Base-by-base conservation (phyloP, 2,888 invertebrate species). In the Agriopis leucophaearia region DNA sequence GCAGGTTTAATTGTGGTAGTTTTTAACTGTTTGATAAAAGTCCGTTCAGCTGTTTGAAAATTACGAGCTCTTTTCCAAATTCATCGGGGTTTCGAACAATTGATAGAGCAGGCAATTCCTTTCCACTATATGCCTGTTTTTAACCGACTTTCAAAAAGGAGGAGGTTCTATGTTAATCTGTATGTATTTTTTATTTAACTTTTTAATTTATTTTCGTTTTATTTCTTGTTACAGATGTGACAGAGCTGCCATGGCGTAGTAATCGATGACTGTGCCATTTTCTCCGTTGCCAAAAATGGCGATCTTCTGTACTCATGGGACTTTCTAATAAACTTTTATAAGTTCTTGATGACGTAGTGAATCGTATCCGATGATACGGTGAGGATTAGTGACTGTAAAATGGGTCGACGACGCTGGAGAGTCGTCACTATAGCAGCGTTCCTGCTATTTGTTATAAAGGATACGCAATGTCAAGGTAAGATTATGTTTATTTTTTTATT, bases 361-460 rank as follows among this genome's bases (percentile, higher is more conserved):
- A 72, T 77, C 73, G 77, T 81, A 81, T 89, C 87, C 69, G 83
- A 93, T 92, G 92, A 84, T 82, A 88, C 87, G 91, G 89, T 92
- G 91, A 93, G 85, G 88, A 78, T 82, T 64, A 66, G 57, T 68
- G 76, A 70, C 59, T 64, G 79, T 72, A 91, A 82, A 81, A 94
- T 94, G 93, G 91, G 88, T 75, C 87, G 93, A 75, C 88, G 91
- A 81, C 93, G 94, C 73, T 93, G 94, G 93, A 88, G 91, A 81
- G 82, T 90, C 77, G 84, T 91, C 73, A 88, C 89, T 60, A 87
- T 92, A 78, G 88, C 91, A 71, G 90, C 92, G 78, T 88, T 90
- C 81, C 86, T 92, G 81, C 83, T 94, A 76, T 87, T 90, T 71
- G 81, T 90, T 71, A 86, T 88, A 83, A 89, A 88, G 81, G 90